Conservation (phyloP, 2,888 invertebrate genomes). For the Sericinus montela region DNA sequence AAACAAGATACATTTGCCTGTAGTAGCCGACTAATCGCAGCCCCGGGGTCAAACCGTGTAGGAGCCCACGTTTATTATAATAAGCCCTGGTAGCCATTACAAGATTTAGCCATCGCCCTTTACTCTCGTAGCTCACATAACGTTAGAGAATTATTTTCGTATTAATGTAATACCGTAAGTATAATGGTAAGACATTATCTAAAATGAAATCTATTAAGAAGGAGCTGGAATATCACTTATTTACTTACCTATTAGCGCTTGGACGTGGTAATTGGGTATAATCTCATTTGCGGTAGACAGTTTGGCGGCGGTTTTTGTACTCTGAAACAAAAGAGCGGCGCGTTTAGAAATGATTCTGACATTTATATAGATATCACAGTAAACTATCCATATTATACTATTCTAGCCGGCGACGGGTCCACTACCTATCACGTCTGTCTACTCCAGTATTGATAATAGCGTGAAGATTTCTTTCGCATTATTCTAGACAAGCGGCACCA, state of each 20-base stretch:
- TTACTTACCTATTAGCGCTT: slow-evolving; percentile 77
- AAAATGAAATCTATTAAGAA: too few species aligned
- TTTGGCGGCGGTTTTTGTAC: slow-evolving; percentile 68
- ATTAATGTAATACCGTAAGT: slow-evolving; percentile 29
- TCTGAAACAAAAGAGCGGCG: slow-evolving; percentile 46
- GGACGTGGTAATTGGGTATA: slow-evolving; percentile 68
- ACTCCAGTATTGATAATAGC: too few species aligned
- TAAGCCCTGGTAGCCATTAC: slow-evolving; percentile 61
- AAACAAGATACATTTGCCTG: slow-evolving; percentile 43
- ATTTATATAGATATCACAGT: too few species aligned
- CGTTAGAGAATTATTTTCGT: slow-evolving; percentile 48
- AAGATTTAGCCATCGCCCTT: slow-evolving; percentile 61
- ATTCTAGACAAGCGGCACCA: too few species aligned
- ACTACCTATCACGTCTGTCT: too few species aligned
- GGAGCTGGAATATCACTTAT: too few species aligned
- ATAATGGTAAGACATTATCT: too few species aligned
- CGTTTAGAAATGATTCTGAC: too few species aligned
- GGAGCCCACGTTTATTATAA: slow-evolving; percentile 74
- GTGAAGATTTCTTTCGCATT: too few species aligned
- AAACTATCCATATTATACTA: too few species aligned
- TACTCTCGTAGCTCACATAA: slow-evolving; percentile 32
- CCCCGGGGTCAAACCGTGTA: slow-evolving; percentile 71
- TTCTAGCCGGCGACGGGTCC: too few species aligned
- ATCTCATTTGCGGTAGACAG: slow-evolving; percentile 79
- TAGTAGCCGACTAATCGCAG: slow-evolving; percentile 70